A percentile compares a stretch with the other conserved stretches of the same genome.
Conservation (phyloP, 2,888 invertebrate species). For the Spatulosminthurus flaviceps region DNA sequence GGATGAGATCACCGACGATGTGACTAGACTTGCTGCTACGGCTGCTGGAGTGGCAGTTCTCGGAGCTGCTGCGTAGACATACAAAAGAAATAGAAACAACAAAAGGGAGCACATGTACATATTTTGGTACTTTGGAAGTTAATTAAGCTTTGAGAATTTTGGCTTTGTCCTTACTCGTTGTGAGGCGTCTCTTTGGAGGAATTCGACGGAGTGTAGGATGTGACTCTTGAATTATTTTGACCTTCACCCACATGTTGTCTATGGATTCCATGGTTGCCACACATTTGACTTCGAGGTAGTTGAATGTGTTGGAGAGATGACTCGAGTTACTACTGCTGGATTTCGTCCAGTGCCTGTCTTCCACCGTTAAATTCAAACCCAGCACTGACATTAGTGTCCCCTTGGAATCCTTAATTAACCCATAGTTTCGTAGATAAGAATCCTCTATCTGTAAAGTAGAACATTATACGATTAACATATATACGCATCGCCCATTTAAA, state of each 20-base stretch:
- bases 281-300: constrained; percentile 22
- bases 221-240: constrained; percentile 11
- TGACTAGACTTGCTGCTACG: not conserved
- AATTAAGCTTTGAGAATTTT: no score
- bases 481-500: no score
- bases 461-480: no score
- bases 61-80: no score
- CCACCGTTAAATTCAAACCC: constrained; percentile 2
- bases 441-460: not conserved
- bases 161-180: no score
- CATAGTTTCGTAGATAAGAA: not conserved
- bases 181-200: not conserved
- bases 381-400: not conserved
- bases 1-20: not conserved
- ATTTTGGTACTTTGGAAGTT: no score
- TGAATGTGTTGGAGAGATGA: no score
- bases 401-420: not conserved
- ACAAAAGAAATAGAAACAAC: no score
- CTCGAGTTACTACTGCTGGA: not conserved
- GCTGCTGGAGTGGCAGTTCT: no score
- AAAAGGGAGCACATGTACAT: no score
- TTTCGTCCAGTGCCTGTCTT: not conserved
- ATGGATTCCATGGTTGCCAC: constrained; percentile 20
- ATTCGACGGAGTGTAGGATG: constrained; percentile 9
- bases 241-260: constrained; percentile 24